phyloP scores from a whole-genome alignment of 2,888 invertebrate species.

The Acronicta alni region DNA sequence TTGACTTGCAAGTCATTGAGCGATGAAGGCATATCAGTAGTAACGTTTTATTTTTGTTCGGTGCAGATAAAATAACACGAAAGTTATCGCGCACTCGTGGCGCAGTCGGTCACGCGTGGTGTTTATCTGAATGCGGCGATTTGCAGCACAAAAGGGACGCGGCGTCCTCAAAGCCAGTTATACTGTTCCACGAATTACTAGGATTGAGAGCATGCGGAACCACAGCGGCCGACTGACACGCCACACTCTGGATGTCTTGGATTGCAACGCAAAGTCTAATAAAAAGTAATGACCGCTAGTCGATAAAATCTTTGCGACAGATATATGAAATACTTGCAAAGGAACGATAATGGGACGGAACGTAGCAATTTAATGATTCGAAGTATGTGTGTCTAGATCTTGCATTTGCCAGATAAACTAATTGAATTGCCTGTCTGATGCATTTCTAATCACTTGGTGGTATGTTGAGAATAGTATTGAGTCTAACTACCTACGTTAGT shows the following conservation, averaged over 20 bases:
- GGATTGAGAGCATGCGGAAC: slow-evolving; percentile 80
- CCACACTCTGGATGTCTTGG: slow-evolving; percentile 59
- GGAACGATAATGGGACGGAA: slow-evolving; percentile 33
- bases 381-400: slow-evolving; percentile 3
- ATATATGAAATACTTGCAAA: slow-evolving; percentile 40
- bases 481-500: no score
- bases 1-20: slow-evolving; percentile 50
- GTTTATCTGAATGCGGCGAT: slow-evolving; percentile 48
- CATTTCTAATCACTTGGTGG: not conserved
- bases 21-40: slow-evolving; percentile 32
- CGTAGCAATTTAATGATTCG: slow-evolving; percentile 13
- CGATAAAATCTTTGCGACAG: slow-evolving; percentile 42
- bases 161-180: slow-evolving; percentile 51
- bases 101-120: slow-evolving; percentile 20
- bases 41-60: slow-evolving; percentile 39
- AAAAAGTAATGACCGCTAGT: slow-evolving; percentile 53
- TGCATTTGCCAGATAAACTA: slow-evolving; percentile 4
- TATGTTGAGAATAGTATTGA: not conserved
- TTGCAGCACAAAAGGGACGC: slow-evolving; percentile 53
- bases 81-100: slow-evolving; percentile 31
- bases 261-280: slow-evolving; percentile 46
- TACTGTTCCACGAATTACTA: slow-evolving; percentile 72
- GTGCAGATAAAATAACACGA: slow-evolving; percentile 42
- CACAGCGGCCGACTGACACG: slow-evolving; percentile 80
- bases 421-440: slow-evolving; percentile 13